Evolutionary conservation across 2,888 invertebrate species (phyloP).

Genomic region (Lypha dubia): DNA sequence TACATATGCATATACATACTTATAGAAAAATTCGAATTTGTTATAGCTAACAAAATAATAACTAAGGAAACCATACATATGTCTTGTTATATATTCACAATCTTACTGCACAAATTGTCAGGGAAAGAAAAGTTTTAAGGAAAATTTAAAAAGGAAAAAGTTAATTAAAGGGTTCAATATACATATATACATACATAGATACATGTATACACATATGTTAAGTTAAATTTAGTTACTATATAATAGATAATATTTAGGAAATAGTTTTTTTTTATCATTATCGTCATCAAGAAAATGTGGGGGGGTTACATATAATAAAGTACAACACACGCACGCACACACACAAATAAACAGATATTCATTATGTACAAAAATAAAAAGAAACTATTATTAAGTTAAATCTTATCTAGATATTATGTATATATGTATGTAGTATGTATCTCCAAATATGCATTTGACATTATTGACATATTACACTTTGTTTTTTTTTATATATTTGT

Average conservation of each 20-base stretch:
- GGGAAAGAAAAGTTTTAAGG: constrained; percentile 3
- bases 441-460: constrained; percentile 67
- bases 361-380: constrained; percentile 62
- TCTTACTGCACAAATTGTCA: constrained; percentile 32
- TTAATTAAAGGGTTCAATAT: constrained; percentile 45
- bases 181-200: neutral
- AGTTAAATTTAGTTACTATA: constrained; percentile 37
- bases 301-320: constrained; percentile 8
- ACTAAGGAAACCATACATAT: constrained; percentile 19
- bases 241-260: constrained; percentile 23
- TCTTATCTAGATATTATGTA: constrained; percentile 35
- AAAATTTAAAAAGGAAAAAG: neutral
- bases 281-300: constrained; percentile 20
- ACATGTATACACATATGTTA: too few species aligned
- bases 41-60: constrained; percentile 14
- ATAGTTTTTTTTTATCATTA: constrained; percentile 32
- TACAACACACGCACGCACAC: constrained; percentile 28
- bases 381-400: constrained; percentile 26
- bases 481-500: constrained; percentile 18
- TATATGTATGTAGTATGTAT: constrained; percentile 2
- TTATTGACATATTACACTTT: constrained; percentile 43
- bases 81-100: constrained; percentile 65
- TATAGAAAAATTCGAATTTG: neutral
- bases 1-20: too few species aligned
- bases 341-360: constrained; percentile 49